phyloP scores from a whole-genome alignment of 2,113 vertebrate genomes.

The Ranitomeya imitator region DNA sequence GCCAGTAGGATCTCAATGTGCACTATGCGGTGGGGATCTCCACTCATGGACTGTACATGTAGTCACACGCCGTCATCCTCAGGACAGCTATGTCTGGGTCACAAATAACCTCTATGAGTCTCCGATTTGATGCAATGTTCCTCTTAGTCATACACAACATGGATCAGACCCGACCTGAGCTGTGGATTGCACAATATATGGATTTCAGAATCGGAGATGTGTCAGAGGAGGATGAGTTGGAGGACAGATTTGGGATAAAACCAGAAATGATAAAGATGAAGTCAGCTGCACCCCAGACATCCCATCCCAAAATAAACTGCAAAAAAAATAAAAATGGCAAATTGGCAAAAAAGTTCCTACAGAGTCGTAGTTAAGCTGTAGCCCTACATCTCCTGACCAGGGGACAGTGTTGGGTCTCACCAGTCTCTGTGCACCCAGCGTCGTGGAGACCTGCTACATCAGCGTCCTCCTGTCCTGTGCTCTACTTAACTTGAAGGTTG shows the following conservation, averaged over 20 bases:
- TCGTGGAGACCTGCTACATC: background rate
- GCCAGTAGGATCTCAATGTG: background rate
- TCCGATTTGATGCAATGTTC: background rate
- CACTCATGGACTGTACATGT: conserved; percentile 2
- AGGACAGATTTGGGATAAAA: background rate
- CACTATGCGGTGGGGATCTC: background rate
- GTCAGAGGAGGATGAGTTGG: conserved; percentile 12
- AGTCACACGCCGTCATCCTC: background rate
- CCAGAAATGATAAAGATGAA: background rate
- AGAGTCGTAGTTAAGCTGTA: background rate
- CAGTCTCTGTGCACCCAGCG: background rate
- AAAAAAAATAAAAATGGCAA: background rate
- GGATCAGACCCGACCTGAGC: background rate
- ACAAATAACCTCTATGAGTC: conserved; percentile 11
- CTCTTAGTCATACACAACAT: background rate
- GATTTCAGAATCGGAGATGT: background rate
- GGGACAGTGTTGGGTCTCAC: background rate
- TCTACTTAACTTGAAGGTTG: no score
- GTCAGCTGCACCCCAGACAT: background rate
- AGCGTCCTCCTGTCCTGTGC: background rate
- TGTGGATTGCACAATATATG: background rate
- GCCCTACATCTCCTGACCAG: background rate
- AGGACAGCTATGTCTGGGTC: conserved; percentile 22
- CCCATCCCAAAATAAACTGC: background rate
- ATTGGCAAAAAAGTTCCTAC: background rate